A percentile compares a stretch with the other conserved stretches of the same genome.
phyloP scores from a whole-genome alignment of 2,113 vertebrate genomes.

The Megalops atlanticus region DNA sequence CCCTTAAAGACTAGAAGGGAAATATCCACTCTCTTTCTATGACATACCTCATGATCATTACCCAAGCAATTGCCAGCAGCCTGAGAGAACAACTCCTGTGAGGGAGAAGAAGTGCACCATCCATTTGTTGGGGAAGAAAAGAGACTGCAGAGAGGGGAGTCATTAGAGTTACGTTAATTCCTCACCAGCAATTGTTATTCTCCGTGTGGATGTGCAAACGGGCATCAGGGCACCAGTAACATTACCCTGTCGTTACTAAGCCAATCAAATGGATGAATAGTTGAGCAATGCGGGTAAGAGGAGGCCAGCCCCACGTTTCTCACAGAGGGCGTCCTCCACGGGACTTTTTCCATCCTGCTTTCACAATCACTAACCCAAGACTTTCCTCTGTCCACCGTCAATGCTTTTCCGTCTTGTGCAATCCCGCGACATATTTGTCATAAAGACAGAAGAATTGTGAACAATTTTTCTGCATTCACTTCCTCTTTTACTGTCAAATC shows the following conservation, averaged over 20 bases:
- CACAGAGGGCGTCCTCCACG: background rate
- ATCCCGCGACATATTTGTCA: background rate
- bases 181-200: conserved; percentile 9
- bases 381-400: background rate
- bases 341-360: background rate
- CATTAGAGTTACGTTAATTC: conserved; percentile 19
- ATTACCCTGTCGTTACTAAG: background rate
- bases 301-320: background rate
- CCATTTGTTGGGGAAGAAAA: conserved; percentile 12
- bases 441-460: background rate
- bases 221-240: background rate
- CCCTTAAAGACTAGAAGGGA: background rate
- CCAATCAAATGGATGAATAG: background rate
- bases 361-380: background rate
- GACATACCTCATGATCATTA: background rate
- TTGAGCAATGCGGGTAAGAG: background rate
- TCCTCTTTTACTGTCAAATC: background rate
- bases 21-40: background rate
- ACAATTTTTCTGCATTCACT: background rate
- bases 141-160: background rate
- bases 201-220: conserved; percentile 16
- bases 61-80: background rate
- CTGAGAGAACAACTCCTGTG: background rate
- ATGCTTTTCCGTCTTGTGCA: no score
- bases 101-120: conserved; percentile 10